Evolutionary conservation across 2,797 vertebrate genomes (phyloP).

Genomic region (Halcyon leucocephala): DNA sequence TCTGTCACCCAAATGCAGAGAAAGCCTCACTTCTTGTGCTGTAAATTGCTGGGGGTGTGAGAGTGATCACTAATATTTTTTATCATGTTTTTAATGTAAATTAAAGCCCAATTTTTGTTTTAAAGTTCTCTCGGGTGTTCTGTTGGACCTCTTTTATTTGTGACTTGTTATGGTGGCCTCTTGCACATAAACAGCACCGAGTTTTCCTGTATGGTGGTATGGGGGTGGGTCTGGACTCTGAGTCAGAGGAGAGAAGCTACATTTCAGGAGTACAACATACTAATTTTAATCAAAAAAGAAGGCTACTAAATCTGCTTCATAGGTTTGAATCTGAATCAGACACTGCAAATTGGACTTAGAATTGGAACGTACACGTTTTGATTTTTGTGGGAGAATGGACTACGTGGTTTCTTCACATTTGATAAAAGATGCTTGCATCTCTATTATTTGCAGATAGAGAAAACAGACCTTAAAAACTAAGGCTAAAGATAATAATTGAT

Average conservation of each 20-base stretch:
- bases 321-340: background rate
- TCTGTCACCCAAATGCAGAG: background rate
- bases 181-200: background rate
- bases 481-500: background rate
- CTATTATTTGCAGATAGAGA: background rate
- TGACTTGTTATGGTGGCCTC: background rate
- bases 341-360: background rate
- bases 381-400: background rate
- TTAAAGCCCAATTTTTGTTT: background rate
- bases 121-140: background rate
- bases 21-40: background rate
- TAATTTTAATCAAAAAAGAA: background rate
- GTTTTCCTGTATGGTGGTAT: background rate
- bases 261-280: background rate
- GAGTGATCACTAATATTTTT: background rate
- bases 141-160: background rate
- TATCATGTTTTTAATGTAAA: background rate
- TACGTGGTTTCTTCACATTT: background rate
- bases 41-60: accelerated
- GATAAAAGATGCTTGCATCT: background rate
- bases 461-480: background rate
- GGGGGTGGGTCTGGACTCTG: background rate
- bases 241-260: background rate
- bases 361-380: background rate
- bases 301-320: background rate